A percentile compares a stretch with the other conserved stretches of the same genome.
phyloP scores from a whole-genome alignment of 2,113 vertebrate species.

The Pao palembangensis region DNA sequence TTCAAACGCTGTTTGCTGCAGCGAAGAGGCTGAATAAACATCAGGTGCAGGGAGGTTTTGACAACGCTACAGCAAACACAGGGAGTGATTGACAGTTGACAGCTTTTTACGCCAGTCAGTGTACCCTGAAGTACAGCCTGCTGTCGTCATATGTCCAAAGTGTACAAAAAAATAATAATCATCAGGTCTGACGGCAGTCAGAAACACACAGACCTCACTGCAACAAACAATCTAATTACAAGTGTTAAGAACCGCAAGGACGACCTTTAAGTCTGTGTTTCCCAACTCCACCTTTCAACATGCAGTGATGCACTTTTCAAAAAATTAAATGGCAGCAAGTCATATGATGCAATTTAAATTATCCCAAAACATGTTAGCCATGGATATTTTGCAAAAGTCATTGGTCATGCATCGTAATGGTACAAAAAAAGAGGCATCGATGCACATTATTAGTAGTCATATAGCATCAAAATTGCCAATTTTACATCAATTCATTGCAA shows the following conservation, averaged over 20 bases:
- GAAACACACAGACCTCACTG: constrained; percentile 33
- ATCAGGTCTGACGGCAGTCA: constrained; percentile 47
- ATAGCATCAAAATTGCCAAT: too few relatives aligned
- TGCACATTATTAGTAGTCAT: too few relatives aligned
- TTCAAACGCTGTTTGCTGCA: background rate
- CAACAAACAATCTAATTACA: constrained; percentile 44
- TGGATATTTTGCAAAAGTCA: too few relatives aligned
- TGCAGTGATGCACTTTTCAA: too few relatives aligned
- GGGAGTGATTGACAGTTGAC: constrained; percentile 37
- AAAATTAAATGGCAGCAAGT: too few relatives aligned
- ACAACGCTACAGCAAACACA: constrained; percentile 30
- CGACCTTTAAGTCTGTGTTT: too few relatives aligned
- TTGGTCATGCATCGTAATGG: too few relatives aligned
- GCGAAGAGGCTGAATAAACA: constrained; percentile 21
- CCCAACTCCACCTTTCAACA: too few relatives aligned
- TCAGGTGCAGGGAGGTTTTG: constrained; percentile 19
- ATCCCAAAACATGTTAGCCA: too few relatives aligned
- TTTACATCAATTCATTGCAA: too few relatives aligned
- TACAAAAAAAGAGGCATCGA: too few relatives aligned
- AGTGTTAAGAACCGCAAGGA: constrained; percentile 16
- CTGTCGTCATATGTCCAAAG: constrained; percentile 26
- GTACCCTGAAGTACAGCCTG: constrained; percentile 37
- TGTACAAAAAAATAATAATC: constrained; percentile 27
- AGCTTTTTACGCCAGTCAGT: constrained; percentile 26
- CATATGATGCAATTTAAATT: too few relatives aligned